Evolutionary conservation across 2,888 invertebrate species (phyloP).

Genomic region (Microchrysa polita): DNA sequence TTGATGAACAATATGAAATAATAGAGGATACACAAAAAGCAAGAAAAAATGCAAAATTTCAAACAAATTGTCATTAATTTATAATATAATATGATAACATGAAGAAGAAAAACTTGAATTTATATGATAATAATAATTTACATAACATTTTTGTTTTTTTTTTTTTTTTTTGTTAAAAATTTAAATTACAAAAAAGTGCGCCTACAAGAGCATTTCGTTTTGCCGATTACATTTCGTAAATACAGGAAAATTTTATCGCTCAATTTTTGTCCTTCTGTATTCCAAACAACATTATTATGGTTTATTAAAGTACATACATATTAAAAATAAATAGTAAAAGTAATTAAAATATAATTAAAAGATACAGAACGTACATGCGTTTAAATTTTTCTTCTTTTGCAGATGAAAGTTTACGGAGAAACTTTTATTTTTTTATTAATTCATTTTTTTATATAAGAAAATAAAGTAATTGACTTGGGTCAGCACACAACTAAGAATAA

Average conservation of each 20-base stretch:
- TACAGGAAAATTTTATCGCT: too few relatives aligned
- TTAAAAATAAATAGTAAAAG: conserved; percentile 25
- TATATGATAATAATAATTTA: conserved; percentile 31
- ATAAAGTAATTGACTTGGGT: too few relatives aligned
- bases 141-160: conserved; percentile 12
- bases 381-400: too few relatives aligned
- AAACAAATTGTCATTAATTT: conserved; percentile 1
- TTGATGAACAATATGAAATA: neutral
- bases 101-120: neutral
- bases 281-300: neutral
- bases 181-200: conserved; percentile 9
- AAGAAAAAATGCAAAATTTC: neutral
- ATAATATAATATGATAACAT: conserved; percentile 10
- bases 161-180: conserved; percentile 5
- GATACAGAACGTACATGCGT: too few relatives aligned
- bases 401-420: neutral
- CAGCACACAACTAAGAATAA: neutral
- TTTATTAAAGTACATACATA: conserved; percentile 20
- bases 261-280: neutral
- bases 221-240: neutral
- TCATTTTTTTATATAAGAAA: neutral
- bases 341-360: conserved; percentile 8
- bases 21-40: neutral
- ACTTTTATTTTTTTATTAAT: neutral
- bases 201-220: neutral